Conservation (phyloP, 2,113 vertebrate species). For the Sylvilagus bachmani region DNA sequence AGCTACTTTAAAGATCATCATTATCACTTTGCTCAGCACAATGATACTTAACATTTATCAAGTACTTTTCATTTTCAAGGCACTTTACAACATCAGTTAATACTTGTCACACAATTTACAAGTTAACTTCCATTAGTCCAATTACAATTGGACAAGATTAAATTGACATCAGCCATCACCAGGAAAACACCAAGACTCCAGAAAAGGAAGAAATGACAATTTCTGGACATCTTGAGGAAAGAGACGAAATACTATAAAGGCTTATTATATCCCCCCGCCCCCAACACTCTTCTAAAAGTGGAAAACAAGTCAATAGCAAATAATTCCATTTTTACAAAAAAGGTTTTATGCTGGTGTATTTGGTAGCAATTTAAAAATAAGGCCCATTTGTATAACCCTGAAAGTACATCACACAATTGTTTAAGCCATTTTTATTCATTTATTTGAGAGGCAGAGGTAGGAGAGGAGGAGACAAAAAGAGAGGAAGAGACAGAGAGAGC, state of each 20-base stretch:
- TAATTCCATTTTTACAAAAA: slow-evolving; percentile 29
- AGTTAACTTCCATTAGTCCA: slow-evolving; percentile 64
- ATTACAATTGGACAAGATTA: slow-evolving; percentile 56
- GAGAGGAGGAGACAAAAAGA: no score
- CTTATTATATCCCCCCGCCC: not conserved
- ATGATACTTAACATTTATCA: slow-evolving; percentile 63
- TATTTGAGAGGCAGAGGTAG: no score
- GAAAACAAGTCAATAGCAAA: slow-evolving; percentile 28
- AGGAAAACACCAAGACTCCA: not conserved
- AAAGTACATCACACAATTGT: slow-evolving; percentile 52
- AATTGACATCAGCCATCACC: not conserved
- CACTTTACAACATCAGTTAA: slow-evolving; percentile 59
- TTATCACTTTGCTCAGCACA: slow-evolving; percentile 33
- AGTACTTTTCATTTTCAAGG: slow-evolving; percentile 60
- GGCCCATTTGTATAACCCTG: slow-evolving; percentile 48
- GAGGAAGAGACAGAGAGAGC: no score
- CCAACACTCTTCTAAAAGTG: not conserved
- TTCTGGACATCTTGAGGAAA: slow-evolving; percentile 58
- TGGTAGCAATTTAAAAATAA: not conserved
- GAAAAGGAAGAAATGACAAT: slow-evolving; percentile 26
- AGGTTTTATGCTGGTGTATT: not conserved
- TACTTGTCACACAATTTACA: slow-evolving; percentile 51
- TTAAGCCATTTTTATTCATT: no score
- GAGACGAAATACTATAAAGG: slow-evolving; percentile 6
- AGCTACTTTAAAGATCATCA: slow-evolving; percentile 62